Conservation (phyloP, 2,113 vertebrate species). For the Microcebus ravelobensis region DNA sequence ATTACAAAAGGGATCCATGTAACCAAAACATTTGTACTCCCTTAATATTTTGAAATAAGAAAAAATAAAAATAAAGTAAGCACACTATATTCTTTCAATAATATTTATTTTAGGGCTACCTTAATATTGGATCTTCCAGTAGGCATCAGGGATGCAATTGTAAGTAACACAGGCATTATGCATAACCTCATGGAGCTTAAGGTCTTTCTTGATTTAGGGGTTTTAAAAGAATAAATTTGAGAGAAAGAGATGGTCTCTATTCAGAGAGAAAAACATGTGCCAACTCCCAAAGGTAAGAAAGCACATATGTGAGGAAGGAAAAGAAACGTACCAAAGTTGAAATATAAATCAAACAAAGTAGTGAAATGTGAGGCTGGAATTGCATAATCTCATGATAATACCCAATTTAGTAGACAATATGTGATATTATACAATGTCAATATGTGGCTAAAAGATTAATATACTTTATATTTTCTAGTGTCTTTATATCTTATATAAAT, state of each 20-base stretch:
- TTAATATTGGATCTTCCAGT: not conserved
- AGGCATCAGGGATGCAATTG: too few species aligned
- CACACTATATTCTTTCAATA: not conserved
- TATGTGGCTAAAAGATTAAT: not conserved
- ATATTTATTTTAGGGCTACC: not conserved
- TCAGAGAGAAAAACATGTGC: not conserved
- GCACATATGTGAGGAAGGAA: not conserved
- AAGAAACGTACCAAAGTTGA: not conserved
- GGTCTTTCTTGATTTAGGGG: not conserved
- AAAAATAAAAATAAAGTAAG: not conserved
- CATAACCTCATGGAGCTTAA: not conserved
- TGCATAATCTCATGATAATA: not conserved
- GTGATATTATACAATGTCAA: not conserved
- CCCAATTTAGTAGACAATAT: not conserved
- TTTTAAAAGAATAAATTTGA: not conserved
- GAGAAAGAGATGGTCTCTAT: not conserved
- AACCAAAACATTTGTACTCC: too few species aligned
- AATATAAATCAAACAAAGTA: not conserved
- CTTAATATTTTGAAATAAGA: too few species aligned
- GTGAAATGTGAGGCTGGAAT: not conserved
- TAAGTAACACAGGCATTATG: not conserved
- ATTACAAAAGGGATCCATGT: too few species aligned
- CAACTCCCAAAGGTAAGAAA: not conserved
- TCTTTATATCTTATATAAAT: not conserved
- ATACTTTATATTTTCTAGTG: not conserved